Evolutionary conservation across 2,888 invertebrate species (phyloP).

Genomic region (Leptopilina myrica): DNA sequence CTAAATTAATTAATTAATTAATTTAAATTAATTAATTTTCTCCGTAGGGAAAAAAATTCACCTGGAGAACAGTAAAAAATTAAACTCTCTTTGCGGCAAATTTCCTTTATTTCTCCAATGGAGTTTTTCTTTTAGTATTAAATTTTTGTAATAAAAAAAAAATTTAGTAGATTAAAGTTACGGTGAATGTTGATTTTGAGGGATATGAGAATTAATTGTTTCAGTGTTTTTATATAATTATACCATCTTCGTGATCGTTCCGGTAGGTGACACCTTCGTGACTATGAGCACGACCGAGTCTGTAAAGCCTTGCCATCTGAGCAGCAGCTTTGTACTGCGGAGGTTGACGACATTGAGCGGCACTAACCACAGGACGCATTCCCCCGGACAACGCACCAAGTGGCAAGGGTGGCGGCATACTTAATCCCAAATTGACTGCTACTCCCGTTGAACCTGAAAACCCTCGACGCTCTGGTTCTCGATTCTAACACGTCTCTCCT

Average conservation of each 20-base stretch:
- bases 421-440: slow-evolving; percentile 65
- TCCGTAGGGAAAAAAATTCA: too few species aligned
- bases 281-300: slow-evolving; percentile 89
- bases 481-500: slow-evolving; percentile 50
- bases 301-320: slow-evolving; percentile 90
- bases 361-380: slow-evolving; percentile 65
- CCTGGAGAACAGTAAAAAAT: too few species aligned
- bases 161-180: too few species aligned
- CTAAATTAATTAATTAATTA: too few species aligned
- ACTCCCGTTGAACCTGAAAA: slow-evolving; percentile 73
- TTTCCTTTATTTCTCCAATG: too few species aligned
- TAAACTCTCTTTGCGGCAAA: too few species aligned
- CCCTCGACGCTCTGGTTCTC: slow-evolving; percentile 72
- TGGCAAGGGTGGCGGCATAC: slow-evolving; percentile 68
- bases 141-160: too few species aligned
- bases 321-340: slow-evolving; percentile 92
- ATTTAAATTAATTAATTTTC: too few species aligned
- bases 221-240: slow-evolving; percentile 55
- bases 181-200: background rate
- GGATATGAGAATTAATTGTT: slow-evolving; percentile 11
- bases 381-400: slow-evolving; percentile 56
- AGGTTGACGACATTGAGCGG: slow-evolving; percentile 81
- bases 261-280: slow-evolving; percentile 90
- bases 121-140: too few species aligned
- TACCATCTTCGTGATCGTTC: slow-evolving; percentile 83